These are phyloP conservation scores for Andricus grossulariae DNA, from an alignment of 1,140 invertebrate genomes.

Conservation along the genomic window DNA sequence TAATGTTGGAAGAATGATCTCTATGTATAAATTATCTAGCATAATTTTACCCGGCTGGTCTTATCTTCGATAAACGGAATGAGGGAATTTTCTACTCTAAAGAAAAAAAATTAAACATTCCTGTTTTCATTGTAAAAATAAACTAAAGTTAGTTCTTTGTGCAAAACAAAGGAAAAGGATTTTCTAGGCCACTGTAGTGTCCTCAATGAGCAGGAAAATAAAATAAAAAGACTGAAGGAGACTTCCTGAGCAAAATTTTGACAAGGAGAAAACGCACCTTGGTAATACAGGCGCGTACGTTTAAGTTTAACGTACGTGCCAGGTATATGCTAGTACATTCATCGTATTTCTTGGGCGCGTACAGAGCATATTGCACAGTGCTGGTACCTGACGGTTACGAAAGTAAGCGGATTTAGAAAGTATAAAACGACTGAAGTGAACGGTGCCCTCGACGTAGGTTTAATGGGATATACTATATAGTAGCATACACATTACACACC, in stretches of 20 bases:
- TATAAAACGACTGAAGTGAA: conserved; percentile 69
- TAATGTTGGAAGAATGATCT: too few species aligned
- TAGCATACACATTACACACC: neutral
- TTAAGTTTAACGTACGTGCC: conserved; percentile 22
- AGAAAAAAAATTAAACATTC: too few species aligned
- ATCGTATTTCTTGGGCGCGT: conserved; percentile 18
- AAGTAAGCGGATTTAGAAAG: conserved; percentile 76
- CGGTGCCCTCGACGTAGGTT: conserved; percentile 50
- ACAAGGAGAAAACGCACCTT: neutral
- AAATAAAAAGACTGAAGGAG: neutral
- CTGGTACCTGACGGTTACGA: conserved; percentile 66
- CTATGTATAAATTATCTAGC: too few species aligned
- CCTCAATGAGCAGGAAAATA: neutral
- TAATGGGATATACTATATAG: neutral
- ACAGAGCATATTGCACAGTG: conserved; percentile 33
- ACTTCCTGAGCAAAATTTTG: neutral
- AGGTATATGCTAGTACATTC: neutral
- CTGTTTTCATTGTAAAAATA: too few species aligned
- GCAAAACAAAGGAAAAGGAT: too few species aligned
- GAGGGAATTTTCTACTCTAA: too few species aligned
- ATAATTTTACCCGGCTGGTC: too few species aligned
- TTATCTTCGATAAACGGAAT: too few species aligned
- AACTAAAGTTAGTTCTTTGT: too few species aligned
- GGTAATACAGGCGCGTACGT: conserved; percentile 17
- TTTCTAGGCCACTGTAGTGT: too few species aligned